A percentile compares a stretch with the other conserved stretches of the same genome.
These are phyloP conservation scores for Hydractinia echinata DNA, from an alignment of 30 jellyfish, hydroid and myxozoan genomes.

Conservation along the genomic window DNA sequence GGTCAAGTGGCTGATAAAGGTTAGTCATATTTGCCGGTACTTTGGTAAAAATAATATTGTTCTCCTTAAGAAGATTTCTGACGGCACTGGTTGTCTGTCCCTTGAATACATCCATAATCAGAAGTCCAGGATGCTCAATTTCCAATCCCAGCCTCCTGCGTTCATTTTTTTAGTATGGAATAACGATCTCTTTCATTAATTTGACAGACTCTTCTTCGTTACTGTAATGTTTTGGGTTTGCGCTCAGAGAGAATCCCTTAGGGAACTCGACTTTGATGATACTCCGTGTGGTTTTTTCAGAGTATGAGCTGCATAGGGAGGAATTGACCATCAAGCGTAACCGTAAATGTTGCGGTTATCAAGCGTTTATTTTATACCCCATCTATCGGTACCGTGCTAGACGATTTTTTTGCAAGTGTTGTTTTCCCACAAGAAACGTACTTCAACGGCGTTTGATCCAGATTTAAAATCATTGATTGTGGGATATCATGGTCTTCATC, in stretches of 20 bases:
- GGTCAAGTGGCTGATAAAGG: no score
- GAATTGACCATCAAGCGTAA: not conserved
- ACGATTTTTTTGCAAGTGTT: no score
- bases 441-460: slow-evolving; percentile 31
- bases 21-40: not conserved
- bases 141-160: not conserved
- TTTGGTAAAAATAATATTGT: slow-evolving; percentile 1
- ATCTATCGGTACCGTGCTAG: not conserved
- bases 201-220: not conserved
- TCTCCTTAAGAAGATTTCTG: slow-evolving; percentile 3
- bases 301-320: slow-evolving; percentile 21
- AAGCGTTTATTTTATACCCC: not conserved
- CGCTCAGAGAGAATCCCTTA: not conserved
- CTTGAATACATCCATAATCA: slow-evolving; percentile 7
- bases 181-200: slow-evolving; percentile 22
- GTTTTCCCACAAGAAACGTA: no score
- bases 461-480: slow-evolving; percentile 8
- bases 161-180: slow-evolving; percentile 20
- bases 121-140: not conserved
- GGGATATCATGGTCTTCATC: no score
- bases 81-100: slow-evolving; percentile 20
- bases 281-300: not conserved
- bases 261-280: not conserved
- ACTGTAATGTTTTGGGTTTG: not conserved
- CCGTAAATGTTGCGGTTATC: not conserved